These are phyloP conservation scores for Metopia argyrocephala DNA, from an alignment of 2,888 invertebrate species.

Conservation along the genomic window DNA sequence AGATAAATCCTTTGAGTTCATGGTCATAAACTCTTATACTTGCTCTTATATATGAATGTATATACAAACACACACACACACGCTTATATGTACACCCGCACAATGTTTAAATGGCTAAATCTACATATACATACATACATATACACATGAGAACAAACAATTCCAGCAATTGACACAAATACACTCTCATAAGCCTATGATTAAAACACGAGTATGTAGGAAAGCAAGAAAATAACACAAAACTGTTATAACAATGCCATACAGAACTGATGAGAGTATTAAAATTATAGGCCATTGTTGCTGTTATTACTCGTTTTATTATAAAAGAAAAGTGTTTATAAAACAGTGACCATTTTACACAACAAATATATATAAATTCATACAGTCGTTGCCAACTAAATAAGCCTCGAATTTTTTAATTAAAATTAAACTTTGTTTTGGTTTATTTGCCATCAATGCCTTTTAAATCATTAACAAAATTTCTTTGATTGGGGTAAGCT, in stretches of 20 bases:
- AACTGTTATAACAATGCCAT: slow-evolving; percentile 5
- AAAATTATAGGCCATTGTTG: slow-evolving; percentile 1
- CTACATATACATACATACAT: not conserved
- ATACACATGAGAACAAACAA: not conserved
- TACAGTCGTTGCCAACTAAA: not conserved
- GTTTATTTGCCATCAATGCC: not conserved
- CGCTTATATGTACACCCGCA: not conserved
- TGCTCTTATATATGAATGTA: slow-evolving; percentile 1
- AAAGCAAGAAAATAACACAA: too few species aligned
- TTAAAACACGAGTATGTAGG: too few species aligned
- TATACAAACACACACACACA: not conserved
- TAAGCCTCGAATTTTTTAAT: too few species aligned
- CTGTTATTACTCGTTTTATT: slow-evolving; percentile 3
- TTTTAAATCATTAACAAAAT: too few species aligned
- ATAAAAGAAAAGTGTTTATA: not conserved
- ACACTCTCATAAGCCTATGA: not conserved
- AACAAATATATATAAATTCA: not conserved
- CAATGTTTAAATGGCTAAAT: not conserved
- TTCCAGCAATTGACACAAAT: not conserved
- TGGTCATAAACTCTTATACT: slow-evolving; percentile 20
- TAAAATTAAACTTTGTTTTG: too few species aligned
- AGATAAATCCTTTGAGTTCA: slow-evolving; percentile 55
- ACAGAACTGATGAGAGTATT: slow-evolving; percentile 15
- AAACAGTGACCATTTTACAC: not conserved
- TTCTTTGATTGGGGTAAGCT: not conserved